Conservation (phyloP, 2,113 vertebrate genomes). For the Penelope pileata region DNA sequence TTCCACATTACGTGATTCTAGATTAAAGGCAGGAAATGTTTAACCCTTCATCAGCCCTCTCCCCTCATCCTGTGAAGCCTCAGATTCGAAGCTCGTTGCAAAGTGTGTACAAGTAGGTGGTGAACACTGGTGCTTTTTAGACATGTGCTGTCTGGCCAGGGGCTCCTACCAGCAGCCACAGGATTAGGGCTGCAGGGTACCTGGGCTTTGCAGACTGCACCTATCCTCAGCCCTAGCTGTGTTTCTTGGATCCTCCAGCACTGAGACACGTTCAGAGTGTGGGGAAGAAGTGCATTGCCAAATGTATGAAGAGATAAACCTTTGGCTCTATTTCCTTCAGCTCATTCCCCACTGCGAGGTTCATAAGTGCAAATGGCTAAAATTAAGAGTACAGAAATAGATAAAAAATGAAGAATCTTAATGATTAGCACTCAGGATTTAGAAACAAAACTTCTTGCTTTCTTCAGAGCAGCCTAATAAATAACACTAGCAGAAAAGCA, state of each 20-base stretch:
- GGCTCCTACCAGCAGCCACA: not conserved
- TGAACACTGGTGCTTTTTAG: not conserved
- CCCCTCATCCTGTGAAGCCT: not conserved
- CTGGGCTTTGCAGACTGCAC: not conserved
- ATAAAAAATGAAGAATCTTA: not conserved
- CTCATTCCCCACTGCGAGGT: not conserved
- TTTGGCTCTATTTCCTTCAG: not conserved
- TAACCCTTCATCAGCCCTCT: conserved; percentile 37
- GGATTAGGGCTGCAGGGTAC: not conserved
- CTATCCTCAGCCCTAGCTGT: not conserved
- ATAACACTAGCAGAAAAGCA: not conserved
- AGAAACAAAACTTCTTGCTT: conserved; percentile 19
- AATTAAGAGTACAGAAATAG: conserved; percentile 30
- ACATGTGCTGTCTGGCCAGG: not conserved
- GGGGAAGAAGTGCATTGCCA: not conserved
- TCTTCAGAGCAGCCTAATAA: conserved; percentile 19
- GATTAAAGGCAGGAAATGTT: conserved; percentile 48
- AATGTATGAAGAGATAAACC: not conserved
- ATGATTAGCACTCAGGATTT: not conserved
- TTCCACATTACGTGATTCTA: conserved; percentile 54
- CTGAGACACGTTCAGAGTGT: not conserved
- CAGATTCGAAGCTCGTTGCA: not conserved
- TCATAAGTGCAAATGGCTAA: conserved; percentile 26
- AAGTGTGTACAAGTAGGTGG: not conserved
- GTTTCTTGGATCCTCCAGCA: not conserved